Percentiles rank a stretch among this genome's conserved stretches.
These are phyloP conservation scores for Monochamus saltuarius DNA, from an alignment of 1,140 invertebrate genomes.

Conservation along the genomic window DNA sequence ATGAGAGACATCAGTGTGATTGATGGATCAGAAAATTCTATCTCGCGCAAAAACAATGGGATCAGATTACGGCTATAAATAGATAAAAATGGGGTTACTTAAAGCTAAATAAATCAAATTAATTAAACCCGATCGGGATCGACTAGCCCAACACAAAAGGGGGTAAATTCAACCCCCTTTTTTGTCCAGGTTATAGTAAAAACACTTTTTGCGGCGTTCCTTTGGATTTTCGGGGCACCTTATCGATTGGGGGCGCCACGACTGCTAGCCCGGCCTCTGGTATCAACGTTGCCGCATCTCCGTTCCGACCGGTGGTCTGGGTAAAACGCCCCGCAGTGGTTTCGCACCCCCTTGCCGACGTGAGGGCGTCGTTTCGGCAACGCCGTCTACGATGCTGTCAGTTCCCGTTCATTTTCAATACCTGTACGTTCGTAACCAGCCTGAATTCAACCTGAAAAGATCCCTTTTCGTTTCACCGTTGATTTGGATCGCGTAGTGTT, in stretches of 20 bases:
- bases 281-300: constrained; percentile 16
- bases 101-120: no score
- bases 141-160: no score
- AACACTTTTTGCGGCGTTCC: background rate
- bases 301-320: background rate
- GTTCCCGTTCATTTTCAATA: constrained; percentile 12
- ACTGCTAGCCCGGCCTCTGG: constrained; percentile 24
- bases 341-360: background rate
- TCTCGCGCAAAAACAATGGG: no score
- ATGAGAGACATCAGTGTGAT: no score
- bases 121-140: no score
- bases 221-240: constrained; percentile 8
- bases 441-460: background rate
- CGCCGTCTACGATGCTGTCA: background rate
- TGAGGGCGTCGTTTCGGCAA: background rate
- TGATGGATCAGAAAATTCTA: no score
- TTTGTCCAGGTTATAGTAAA: no score
- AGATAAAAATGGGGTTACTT: no score
- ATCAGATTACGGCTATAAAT: no score
- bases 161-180: no score
- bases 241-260: constrained; percentile 34
- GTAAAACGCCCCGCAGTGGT: background rate
- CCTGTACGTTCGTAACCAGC: constrained; percentile 13
- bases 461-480: no score
- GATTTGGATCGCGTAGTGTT: no score